Conservation (phyloP, 2,797 vertebrate species). For the Enteromius fasciolatus region DNA sequence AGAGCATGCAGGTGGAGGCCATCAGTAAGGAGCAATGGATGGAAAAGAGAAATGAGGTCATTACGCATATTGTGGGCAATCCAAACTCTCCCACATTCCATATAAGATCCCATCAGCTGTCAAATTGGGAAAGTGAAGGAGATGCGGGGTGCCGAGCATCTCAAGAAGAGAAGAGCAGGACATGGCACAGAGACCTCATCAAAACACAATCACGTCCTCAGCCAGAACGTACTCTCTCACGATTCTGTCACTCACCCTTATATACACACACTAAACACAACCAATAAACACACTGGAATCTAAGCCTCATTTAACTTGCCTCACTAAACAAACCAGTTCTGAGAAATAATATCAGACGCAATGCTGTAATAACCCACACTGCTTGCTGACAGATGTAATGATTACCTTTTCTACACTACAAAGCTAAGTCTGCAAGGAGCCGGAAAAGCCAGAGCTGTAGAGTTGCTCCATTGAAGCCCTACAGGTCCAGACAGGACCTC, state of each 20-base stretch:
- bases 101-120: constrained; percentile 90
- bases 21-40: constrained; percentile 46
- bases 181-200: constrained; percentile 76
- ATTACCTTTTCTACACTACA: constrained; percentile 17
- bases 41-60: constrained; percentile 81
- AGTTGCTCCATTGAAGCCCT: constrained; percentile 15
- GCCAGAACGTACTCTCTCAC: constrained; percentile 64
- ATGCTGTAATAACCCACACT: constrained; percentile 44
- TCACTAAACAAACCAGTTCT: constrained; percentile 26
- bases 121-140: constrained; percentile 83
- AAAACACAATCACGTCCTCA: constrained; percentile 78
- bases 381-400: constrained; percentile 42
- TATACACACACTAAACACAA: constrained; percentile 59
- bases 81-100: constrained; percentile 87
- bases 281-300: constrained; percentile 18
- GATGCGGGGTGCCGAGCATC: constrained; percentile 72
- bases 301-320: constrained; percentile 38
- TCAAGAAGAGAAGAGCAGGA: constrained; percentile 73
- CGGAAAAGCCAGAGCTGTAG: neutral
- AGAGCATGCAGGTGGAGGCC: constrained; percentile 15
- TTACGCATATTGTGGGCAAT: constrained; percentile 87
- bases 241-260: constrained; percentile 11
- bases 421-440: neutral
- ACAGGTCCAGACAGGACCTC: neutral
- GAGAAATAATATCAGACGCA: constrained; percentile 12